Conservation (phyloP, 2,888 invertebrate genomes). For the Hedychridium roseum region DNA sequence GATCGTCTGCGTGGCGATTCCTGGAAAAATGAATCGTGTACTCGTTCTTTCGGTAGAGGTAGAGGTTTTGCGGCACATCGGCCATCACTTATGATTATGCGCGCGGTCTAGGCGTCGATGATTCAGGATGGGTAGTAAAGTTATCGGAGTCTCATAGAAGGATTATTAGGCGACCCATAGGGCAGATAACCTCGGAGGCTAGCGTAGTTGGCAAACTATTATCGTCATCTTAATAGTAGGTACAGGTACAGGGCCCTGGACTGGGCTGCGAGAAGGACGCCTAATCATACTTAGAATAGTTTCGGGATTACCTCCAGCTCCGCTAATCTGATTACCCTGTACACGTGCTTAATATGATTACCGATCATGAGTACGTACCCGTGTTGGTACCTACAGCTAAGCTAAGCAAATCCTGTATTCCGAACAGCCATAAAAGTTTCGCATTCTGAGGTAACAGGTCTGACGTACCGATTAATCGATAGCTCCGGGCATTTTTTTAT, state of each 20-base stretch:
- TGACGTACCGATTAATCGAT: constrained; percentile 48
- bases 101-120: constrained; percentile 44
- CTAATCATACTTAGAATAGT: constrained; percentile 65
- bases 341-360: constrained; percentile 65
- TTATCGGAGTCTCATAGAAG: constrained; percentile 60
- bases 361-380: constrained; percentile 61
- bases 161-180: constrained; percentile 63
- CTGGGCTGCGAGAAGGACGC: constrained; percentile 58
- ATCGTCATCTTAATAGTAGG: constrained; percentile 62
- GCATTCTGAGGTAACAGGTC: constrained; percentile 50
- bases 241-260: constrained; percentile 55
- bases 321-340: constrained; percentile 63
- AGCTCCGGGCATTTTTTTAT: too few species aligned
- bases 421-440: constrained; percentile 57
- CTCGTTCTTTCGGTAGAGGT: background rate
- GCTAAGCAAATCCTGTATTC: constrained; percentile 55
- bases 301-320: constrained; percentile 63
- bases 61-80: constrained; percentile 31
- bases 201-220: constrained; percentile 64
- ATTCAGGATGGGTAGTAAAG: constrained; percentile 53
- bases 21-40: constrained; percentile 65
- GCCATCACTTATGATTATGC: constrained; percentile 44
- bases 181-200: constrained; percentile 60
- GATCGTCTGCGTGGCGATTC: constrained; percentile 94
- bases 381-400: constrained; percentile 54